Percentiles rank a stretch among this genome's conserved stretches.
phyloP scores from a whole-genome alignment of 1,140 invertebrate genomes.

The Tribolium madens region DNA sequence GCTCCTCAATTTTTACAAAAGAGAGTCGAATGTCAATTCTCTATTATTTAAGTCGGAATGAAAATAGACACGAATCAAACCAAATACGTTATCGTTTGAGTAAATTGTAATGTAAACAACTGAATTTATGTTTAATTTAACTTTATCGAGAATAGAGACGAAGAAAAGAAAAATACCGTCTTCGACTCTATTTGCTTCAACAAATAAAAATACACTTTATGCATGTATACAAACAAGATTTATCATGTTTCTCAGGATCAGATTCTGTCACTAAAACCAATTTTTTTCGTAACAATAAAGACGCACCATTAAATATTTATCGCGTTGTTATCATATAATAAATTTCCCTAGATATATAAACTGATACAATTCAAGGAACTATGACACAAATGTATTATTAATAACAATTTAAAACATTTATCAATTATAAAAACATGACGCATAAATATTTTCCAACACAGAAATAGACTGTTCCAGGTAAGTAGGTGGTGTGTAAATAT shows the following conservation, averaged over 20 bases:
- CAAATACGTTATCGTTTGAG: slow-evolving; percentile 19
- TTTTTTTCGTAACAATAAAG: no score
- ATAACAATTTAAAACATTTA: background rate
- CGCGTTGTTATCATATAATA: background rate
- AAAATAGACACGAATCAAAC: slow-evolving; percentile 12
- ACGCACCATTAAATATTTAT: background rate
- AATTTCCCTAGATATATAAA: background rate
- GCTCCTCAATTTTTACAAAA: background rate
- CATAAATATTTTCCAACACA: background rate
- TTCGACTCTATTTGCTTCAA: background rate
- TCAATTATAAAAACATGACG: background rate
- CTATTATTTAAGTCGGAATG: slow-evolving; percentile 9
- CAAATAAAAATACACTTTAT: slow-evolving; percentile 2
- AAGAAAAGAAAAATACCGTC: background rate
- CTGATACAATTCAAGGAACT: background rate
- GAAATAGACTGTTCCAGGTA: background rate
- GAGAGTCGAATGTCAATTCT: background rate
- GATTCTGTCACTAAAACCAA: background rate
- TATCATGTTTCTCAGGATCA: background rate
- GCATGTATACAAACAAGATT: background rate
- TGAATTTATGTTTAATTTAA: slow-evolving; percentile 23
- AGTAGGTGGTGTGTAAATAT: background rate
- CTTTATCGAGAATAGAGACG: slow-evolving; percentile 4
- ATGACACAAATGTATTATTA: background rate
- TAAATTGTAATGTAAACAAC: slow-evolving; percentile 27